A percentile compares a stretch with the other conserved stretches of the same genome.
Evolutionary conservation across 2,888 invertebrate species (phyloP).

Genomic region (Athetis lepigone): DNA sequence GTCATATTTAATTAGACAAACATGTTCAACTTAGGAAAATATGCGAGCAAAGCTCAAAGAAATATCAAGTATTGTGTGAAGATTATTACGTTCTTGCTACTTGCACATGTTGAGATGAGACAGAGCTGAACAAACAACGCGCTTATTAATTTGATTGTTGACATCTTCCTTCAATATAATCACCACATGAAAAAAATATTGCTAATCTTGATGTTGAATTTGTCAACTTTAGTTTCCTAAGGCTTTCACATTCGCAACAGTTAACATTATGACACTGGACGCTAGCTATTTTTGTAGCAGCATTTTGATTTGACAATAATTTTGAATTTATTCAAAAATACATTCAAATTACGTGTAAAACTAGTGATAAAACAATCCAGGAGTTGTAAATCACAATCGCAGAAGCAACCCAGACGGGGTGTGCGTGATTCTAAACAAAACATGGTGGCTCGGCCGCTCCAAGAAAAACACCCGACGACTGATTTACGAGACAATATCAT

Average conservation of each 20-base stretch:
- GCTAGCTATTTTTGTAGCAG: conserved; percentile 11
- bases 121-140: conserved; percentile 20
- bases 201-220: background rate
- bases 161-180: background rate
- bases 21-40: too few species aligned
- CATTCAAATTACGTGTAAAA: conserved; percentile 71
- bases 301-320: conserved; percentile 43
- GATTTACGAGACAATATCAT: conserved; percentile 89
- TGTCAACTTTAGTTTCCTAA: background rate
- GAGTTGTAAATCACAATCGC: conserved; percentile 85
- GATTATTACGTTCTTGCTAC: background rate
- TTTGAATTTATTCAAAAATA: conserved; percentile 59
- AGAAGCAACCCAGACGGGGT: conserved; percentile 80
- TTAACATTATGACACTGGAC: background rate
- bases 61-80: too few species aligned
- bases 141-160: conserved; percentile 10
- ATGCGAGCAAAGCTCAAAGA: too few species aligned
- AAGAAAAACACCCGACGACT: conserved; percentile 89
- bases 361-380: conserved; percentile 77
- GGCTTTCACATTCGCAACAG: background rate
- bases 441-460: conserved; percentile 81
- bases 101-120: conserved; percentile 1
- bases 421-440: conserved; percentile 90
- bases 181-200: background rate
- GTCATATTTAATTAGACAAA: too few species aligned